These are phyloP conservation scores for Rhinopomastus cyanomelas DNA, from an alignment of 2,113 vertebrate species.

Conservation along the genomic window DNA sequence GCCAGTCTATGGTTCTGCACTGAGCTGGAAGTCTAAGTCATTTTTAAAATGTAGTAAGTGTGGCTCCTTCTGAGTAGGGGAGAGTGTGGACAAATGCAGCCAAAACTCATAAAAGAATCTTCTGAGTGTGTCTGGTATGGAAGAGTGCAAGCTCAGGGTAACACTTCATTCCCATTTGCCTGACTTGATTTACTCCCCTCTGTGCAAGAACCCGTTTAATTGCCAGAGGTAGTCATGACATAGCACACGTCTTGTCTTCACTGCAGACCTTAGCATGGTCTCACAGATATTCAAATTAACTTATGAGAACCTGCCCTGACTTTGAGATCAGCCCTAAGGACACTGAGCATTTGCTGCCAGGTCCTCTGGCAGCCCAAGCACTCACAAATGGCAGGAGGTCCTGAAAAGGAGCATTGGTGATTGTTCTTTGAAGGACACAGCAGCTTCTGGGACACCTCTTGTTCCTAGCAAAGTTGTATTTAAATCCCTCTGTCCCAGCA, in stretches of 20 bases:
- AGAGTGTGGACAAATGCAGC: neutral
- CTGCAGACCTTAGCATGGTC: neutral
- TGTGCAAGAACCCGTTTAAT: rapidly evolving
- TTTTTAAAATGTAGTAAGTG: neutral
- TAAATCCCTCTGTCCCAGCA: neutral
- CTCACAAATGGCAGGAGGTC: neutral
- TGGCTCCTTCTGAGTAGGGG: neutral
- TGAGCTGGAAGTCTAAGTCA: rapidly evolving
- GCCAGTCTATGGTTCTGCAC: neutral
- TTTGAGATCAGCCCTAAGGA: neutral
- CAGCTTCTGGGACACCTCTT: neutral
- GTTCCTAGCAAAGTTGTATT: neutral
- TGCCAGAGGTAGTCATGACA: neutral
- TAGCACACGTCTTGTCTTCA: neutral
- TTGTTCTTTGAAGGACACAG: neutral
- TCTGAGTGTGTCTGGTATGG: neutral
- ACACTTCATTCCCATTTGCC: neutral
- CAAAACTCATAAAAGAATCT: neutral
- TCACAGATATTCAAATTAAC: neutral
- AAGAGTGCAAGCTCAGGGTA: rapidly evolving
- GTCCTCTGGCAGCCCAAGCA: neutral
- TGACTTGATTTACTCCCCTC: neutral
- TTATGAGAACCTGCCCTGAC: neutral
- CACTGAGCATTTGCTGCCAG: neutral
- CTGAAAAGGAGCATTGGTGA: neutral